These are phyloP conservation scores for Lagocephalus sceleratus DNA, from an alignment of 2,797 vertebrate species.

Conservation along the genomic window DNA sequence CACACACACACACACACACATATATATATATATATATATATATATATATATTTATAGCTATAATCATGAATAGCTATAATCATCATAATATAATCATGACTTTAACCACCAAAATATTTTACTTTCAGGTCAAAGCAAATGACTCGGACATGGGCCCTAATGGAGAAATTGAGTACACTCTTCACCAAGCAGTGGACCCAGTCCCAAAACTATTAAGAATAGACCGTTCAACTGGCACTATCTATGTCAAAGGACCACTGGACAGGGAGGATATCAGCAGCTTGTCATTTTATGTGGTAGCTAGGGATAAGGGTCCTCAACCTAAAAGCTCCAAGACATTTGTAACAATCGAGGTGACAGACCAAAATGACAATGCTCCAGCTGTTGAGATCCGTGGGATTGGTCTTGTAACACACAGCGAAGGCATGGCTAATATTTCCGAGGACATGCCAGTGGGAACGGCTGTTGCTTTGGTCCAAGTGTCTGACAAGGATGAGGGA, in stretches of 20 bases:
- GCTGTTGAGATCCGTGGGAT: conserved; percentile 96
- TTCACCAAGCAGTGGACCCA: conserved; percentile 91
- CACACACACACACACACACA: no score
- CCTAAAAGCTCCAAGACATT: conserved; percentile 93
- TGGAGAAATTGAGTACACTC: conserved; percentile 95
- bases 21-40: no score
- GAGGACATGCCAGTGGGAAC: conserved; percentile 96
- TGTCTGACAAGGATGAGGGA: conserved; percentile 94
- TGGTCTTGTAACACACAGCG: conserved; percentile 92
- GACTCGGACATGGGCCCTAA: conserved; percentile 96
- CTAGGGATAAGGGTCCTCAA: conserved; percentile 94
- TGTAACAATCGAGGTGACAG: conserved; percentile 91
- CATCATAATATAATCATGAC: no score
- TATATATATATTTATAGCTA: no score
- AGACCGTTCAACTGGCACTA: conserved; percentile 87
- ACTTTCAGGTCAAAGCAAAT: conserved; percentile 90
- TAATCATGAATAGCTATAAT: no score
- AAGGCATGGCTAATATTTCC: conserved; percentile 95
- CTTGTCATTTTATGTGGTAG: conserved; percentile 91
- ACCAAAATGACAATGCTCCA: conserved; percentile 96
- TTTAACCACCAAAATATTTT: conserved; percentile 48
- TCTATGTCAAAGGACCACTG: conserved; percentile 91
- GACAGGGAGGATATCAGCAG: conserved; percentile 92
- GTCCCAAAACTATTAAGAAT: conserved; percentile 90
- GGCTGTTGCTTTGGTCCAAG: conserved; percentile 94